These are phyloP conservation scores for Lasioglossum zephyrum DNA, from an alignment of 2,888 invertebrate species.

Conservation along the genomic window DNA sequence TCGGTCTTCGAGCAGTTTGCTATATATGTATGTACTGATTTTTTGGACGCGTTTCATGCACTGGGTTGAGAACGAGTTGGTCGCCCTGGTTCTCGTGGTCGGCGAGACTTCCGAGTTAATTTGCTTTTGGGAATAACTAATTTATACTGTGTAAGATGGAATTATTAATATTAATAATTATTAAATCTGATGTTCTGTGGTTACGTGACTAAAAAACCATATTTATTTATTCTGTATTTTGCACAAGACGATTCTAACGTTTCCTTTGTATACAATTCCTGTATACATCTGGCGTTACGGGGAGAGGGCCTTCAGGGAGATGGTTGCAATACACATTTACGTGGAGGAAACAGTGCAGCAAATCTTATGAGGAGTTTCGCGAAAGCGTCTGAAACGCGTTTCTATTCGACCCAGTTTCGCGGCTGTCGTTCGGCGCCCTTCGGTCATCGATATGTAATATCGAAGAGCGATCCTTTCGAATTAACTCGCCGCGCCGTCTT, in stretches of 20 bases:
- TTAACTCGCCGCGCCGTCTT: not conserved
- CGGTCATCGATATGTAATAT: conserved; percentile 34
- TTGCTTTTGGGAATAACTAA: not conserved
- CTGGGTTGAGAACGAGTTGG: not conserved
- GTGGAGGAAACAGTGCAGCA: not conserved
- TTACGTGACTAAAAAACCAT: not conserved
- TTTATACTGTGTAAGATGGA: not conserved
- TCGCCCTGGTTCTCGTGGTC: not conserved
- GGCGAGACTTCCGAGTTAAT: not conserved
- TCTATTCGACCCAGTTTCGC: conserved; percentile 46
- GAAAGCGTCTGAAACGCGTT: not conserved
- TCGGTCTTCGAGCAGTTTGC: not conserved
- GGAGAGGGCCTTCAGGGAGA: not conserved
- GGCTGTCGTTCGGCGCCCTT: conserved; percentile 31
- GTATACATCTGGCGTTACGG: not conserved
- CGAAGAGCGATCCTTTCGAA: conserved; percentile 32
- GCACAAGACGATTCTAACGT: not conserved
- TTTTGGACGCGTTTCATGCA: not conserved
- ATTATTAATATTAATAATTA: no score
- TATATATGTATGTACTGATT: not conserved
- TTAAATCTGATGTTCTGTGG: no score
- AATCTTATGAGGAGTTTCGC: conserved; percentile 20
- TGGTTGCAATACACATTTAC: not conserved
- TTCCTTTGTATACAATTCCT: no score
- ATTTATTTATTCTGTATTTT: no score